Conservation (phyloP, 1,140 invertebrate genomes). For the Zeugodacus cucurbitae region DNA sequence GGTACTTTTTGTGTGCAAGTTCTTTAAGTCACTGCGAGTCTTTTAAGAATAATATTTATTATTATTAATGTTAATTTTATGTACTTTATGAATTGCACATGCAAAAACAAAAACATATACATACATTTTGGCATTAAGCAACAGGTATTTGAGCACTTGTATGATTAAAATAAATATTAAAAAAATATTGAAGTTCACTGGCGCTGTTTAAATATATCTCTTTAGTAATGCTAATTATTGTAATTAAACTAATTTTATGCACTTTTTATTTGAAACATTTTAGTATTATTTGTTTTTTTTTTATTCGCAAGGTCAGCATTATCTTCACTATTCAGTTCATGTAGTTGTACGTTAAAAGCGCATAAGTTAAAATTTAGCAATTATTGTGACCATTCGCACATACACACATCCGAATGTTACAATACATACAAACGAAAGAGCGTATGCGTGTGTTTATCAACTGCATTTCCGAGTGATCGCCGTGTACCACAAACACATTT, state of each 20-base stretch:
- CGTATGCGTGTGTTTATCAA: neutral
- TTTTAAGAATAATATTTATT: constrained; percentile 37
- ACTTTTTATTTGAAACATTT: too few species aligned
- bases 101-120: neutral
- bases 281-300: too few species aligned
- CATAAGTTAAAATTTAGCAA: neutral
- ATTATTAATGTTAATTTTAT: constrained; percentile 1
- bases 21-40: neutral
- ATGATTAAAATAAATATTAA: neutral
- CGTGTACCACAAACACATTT: neutral
- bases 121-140: neutral
- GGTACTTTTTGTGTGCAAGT: neutral
- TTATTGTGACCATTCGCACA: too few species aligned
- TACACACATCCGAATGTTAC: too few species aligned
- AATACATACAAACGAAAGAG: neutral
- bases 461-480: neutral
- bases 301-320: too few species aligned
- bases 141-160: neutral
- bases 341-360: neutral
- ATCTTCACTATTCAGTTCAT: neutral
- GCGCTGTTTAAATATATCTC: neutral
- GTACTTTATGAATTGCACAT: constrained; percentile 22
- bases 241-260: too few species aligned
- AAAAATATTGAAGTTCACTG: neutral
- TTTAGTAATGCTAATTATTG: too few species aligned